Base-by-base conservation (phyloP, 2,797 vertebrate species). In the Lepilemur septentrionalis region DNA sequence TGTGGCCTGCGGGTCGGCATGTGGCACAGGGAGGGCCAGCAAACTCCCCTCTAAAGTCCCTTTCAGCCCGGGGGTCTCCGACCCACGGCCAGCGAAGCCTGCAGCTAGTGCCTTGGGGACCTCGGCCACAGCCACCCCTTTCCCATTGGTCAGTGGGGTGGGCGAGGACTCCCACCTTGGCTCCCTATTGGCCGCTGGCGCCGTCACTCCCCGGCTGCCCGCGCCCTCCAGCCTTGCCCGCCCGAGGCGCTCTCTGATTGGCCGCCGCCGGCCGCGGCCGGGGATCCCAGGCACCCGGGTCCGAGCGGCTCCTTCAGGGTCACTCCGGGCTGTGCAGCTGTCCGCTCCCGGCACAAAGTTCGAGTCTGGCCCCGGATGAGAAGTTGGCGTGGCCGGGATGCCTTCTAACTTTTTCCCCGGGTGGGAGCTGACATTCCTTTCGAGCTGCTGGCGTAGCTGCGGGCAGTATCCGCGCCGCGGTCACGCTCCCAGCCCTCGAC, bases 171-270 rank as follows among this genome's bases (percentile, higher is more conserved):
- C 18, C 63, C 65, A 43, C 5, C 13, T 1, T 23, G 41, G 73
- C 50, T 95, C 4, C 28, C 48, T 30, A 97, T 96, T 97, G 92
- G 83, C 7, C 9, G 0, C 0, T 1, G 59, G 0, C 5, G 14
- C 91, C 52, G 92, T 96, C 97, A 85, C 93, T 96, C 94, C 85
- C 75, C 70, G 32, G 41, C 41, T 46, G 38, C 86, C 20, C 18
- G 38, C 14, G 72, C 82, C 38, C 7, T 41, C 30, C 20, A n/a
- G 13, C n/a, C 1, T 9, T 59, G 63, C 88, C 95, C 91, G 65
- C 73, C 97, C 55, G 78, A 52, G 87, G 35, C 78, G 35, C 67
- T 46, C 0, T 78, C 91, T 96, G 95, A 98, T 96, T 92, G 97
- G 97, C 17, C 78, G 25, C 70, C 30, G 59, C 38, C 1, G 38